Evolutionary conservation across 1,140 invertebrate species (phyloP), one percentile per base, ranked within the genome.

Genomic region (Pachypsylla venusta): DNA sequence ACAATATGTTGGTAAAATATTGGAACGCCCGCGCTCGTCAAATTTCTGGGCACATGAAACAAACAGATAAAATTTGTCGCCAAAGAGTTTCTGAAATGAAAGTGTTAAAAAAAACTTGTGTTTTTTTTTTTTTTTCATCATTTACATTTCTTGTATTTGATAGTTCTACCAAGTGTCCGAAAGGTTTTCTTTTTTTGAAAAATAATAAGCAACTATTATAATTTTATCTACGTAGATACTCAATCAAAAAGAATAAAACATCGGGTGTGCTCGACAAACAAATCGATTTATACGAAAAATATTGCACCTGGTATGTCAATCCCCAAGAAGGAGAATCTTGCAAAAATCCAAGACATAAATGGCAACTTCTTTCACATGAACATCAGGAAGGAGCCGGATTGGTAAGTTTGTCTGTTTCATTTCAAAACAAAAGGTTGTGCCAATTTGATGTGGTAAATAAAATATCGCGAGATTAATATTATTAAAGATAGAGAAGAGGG

Each of bases 241-340:
- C 83, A 70, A 77, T 87, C 20, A 73, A 83, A 57, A 72, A 71
- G 13, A 85, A 84, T 65, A 70, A 78, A 56, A 73, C 78, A 25
- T 77, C 77, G 64, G 82, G 81, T 0, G 73, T 83, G 2, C 67
- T 84, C 16, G 73, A 84, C 25, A 89, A 89, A 69, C 75, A 84
- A 7, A 68, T 73, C 30, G 66, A 77, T 28, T 68, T 87, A 55
- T 89, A 89, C 67, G 68, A 74, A 3, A 70, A 82, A 22, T 91
- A 89, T 65, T 77, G 80, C 64, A 70, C 83, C 19, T 82, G 84
- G 76, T 87, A 85, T 68, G 64, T 80, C 4, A 70, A 75, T 54
- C 65, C 69, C 53, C 30, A 67, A 22, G 57, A 63, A 16, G 61
- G 57, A 42, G 12, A 20, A 26, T 53, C 40, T n/a, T 67, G 70